Evolutionary conservation across 2,888 invertebrate species (phyloP).

Genomic region (Ochropleura plecta): DNA sequence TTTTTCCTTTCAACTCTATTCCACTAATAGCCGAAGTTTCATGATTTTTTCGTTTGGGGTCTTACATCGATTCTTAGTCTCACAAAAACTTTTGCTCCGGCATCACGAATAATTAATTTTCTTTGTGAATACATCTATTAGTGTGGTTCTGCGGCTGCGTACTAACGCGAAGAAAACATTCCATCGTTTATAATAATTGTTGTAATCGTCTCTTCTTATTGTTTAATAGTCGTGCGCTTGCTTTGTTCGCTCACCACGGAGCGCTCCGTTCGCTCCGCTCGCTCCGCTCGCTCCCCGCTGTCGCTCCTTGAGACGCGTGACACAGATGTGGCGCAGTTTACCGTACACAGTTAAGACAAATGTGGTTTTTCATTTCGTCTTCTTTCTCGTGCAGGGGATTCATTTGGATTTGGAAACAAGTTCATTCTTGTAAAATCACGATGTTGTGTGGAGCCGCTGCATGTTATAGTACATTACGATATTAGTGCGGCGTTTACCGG

Average conservation of each 20-base stretch:
- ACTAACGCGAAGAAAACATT: not conserved
- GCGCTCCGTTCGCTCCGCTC: not conserved
- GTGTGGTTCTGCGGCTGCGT: constrained; percentile 5
- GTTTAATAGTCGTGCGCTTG: constrained; percentile 17
- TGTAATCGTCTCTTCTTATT: constrained; percentile 37
- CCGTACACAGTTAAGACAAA: constrained; percentile 10
- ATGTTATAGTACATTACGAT: too few relatives aligned
- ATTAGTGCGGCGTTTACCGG: too few relatives aligned
- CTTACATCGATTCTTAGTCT: constrained; percentile 36
- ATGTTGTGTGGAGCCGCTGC: not conserved
- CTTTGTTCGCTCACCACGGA: not conserved
- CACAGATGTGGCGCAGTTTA: not conserved
- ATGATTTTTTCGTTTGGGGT: constrained; percentile 30
- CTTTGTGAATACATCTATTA: constrained; percentile 25
- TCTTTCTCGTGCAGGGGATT: not conserved
- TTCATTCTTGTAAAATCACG: constrained; percentile 31
- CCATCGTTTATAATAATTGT: constrained; percentile 16
- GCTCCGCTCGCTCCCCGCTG: not conserved
- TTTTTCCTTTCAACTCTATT: constrained; percentile 37
- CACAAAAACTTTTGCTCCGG: constrained; percentile 33
- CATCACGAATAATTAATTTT: constrained; percentile 42
- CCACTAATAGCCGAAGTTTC: constrained; percentile 39
- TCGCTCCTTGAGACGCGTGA: not conserved
- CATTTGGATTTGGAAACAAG: constrained; percentile 12
- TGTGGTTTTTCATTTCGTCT: constrained; percentile 1